These are phyloP conservation scores for Eudyptes chrysolophus DNA, from an alignment of 2,113 vertebrate species.

Conservation along the genomic window DNA sequence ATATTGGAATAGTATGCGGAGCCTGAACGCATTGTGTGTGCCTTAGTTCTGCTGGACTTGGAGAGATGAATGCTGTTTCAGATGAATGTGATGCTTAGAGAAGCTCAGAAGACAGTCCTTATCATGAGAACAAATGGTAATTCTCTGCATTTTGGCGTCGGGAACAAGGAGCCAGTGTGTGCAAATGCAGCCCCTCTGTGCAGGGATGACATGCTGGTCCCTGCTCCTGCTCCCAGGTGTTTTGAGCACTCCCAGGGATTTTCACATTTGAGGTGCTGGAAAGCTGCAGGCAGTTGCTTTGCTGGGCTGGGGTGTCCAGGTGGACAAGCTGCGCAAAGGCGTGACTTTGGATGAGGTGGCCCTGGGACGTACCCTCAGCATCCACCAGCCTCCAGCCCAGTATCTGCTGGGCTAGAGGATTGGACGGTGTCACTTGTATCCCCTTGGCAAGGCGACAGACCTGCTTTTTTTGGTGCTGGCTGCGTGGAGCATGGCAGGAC, in stretches of 20 bases:
- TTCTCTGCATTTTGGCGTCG: neutral
- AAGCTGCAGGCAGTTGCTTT: neutral
- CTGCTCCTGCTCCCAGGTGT: neutral
- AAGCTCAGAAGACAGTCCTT: neutral
- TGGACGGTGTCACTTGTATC: neutral
- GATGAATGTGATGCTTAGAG: neutral
- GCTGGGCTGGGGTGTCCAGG: neutral
- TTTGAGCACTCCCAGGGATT: neutral
- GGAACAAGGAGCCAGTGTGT: neutral
- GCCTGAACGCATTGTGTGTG: accelerated
- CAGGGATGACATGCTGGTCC: neutral
- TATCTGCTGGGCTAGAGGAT: neutral
- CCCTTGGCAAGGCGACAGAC: neutral
- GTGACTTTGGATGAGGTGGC: neutral
- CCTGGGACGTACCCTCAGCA: neutral
- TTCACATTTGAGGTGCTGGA: neutral
- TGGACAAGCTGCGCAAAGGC: accelerated
- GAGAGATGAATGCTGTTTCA: neutral
- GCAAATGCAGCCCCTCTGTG: neutral
- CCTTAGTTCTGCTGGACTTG: neutral
- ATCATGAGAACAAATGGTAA: neutral
- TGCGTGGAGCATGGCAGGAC: too few relatives aligned
- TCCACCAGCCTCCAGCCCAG: neutral
- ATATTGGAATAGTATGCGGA: accelerated
- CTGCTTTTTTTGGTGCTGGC: neutral